Evolutionary conservation across 2,888 invertebrate species (phyloP).

Genomic region (Dorcus hopei): DNA sequence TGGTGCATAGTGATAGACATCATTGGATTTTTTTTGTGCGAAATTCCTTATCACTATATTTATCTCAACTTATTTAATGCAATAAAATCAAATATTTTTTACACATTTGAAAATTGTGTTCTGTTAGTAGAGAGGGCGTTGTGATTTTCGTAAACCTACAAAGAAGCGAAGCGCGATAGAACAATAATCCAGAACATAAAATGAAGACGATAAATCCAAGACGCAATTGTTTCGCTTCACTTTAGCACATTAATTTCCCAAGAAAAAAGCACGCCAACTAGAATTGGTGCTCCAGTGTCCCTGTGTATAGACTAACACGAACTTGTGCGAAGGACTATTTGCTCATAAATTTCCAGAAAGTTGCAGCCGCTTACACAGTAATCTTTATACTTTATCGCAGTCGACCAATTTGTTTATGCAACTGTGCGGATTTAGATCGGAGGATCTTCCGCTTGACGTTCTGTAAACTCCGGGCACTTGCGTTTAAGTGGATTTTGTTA

Average conservation of each 20-base stretch:
- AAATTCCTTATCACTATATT: too few relatives aligned
- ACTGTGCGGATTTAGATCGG: not conserved
- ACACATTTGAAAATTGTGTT: too few relatives aligned
- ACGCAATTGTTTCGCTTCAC: conserved; percentile 28
- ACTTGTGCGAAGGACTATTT: not conserved
- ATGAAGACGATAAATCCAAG: conserved; percentile 27
- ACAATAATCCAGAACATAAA: conserved; percentile 1
- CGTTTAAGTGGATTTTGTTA: too few relatives aligned
- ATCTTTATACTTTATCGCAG: not conserved
- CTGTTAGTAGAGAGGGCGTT: too few relatives aligned
- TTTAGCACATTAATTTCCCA: conserved; percentile 24
- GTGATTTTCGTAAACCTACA: too few relatives aligned
- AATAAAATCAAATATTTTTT: too few relatives aligned
- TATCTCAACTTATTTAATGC: too few relatives aligned
- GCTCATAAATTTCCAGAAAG: not conserved
- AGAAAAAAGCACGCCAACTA: not conserved
- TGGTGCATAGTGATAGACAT: too few relatives aligned
- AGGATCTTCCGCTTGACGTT: not conserved
- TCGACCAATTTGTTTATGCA: not conserved
- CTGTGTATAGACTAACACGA: not conserved
- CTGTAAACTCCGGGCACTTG: not conserved
- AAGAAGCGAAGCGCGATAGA: too few relatives aligned
- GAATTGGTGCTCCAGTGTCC: not conserved
- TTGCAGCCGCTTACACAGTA: conserved; percentile 1
- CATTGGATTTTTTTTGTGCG: too few relatives aligned